phyloP scores from a whole-genome alignment of 2,113 vertebrate species.

The Ptyas mucosa region DNA sequence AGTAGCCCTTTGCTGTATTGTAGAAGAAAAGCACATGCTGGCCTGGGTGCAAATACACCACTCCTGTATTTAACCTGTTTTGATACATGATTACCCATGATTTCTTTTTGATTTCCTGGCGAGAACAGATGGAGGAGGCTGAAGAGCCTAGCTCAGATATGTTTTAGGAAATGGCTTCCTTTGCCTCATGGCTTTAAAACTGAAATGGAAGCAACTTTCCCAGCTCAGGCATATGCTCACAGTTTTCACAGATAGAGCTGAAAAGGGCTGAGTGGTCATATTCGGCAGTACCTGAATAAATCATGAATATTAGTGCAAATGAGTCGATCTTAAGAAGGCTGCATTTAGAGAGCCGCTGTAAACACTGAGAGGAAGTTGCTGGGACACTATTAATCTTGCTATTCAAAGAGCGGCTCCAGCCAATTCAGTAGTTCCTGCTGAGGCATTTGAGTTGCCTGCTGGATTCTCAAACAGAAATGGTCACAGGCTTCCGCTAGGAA shows the following conservation, averaged over 20 bases:
- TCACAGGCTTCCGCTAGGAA: not conserved
- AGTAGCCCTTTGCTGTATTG: not conserved
- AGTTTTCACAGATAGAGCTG: not conserved
- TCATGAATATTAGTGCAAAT: not conserved
- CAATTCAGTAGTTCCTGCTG: not conserved
- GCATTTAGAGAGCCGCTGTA: not conserved
- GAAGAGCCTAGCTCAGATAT: not conserved
- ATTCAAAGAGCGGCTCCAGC: not conserved
- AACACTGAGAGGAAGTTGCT: not conserved
- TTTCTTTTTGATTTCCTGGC: not conserved
- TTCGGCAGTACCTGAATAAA: not conserved
- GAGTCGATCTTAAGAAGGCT: rapidly evolving
- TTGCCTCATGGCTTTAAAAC: not conserved
- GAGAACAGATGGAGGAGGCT: not conserved
- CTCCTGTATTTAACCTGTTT: not conserved
- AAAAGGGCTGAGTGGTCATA: not conserved
- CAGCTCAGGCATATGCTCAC: not conserved
- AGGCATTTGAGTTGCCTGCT: not conserved
- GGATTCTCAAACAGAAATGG: not conserved
- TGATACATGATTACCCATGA: not conserved
- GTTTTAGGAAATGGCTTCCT: not conserved
- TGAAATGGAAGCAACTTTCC: not conserved
- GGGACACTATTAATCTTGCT: not conserved
- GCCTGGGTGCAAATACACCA: not conserved
- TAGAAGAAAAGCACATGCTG: not conserved